A percentile compares a stretch with the other conserved stretches of the same genome.
These are phyloP conservation scores for Philopotamus ludificatus DNA, from an alignment of 1,140 invertebrate genomes.

Conservation along the genomic window DNA sequence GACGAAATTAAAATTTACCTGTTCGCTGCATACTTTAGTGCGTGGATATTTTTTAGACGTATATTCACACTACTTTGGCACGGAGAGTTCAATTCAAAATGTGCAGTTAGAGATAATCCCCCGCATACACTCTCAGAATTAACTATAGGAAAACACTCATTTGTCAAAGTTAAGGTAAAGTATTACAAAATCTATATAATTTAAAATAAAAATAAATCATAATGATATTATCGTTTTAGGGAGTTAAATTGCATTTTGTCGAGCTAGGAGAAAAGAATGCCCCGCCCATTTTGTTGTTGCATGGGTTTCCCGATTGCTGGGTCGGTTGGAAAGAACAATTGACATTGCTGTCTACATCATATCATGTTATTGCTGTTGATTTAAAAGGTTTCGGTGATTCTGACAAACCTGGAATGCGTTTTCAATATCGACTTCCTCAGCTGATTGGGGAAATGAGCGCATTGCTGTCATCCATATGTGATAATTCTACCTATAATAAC, in stretches of 20 bases:
- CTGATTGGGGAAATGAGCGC: conserved; percentile 66
- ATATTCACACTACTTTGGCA: conserved; percentile 57
- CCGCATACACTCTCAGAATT: conserved; percentile 61
- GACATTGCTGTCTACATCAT: conserved; percentile 15
- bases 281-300: conserved; percentile 66
- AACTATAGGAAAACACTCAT: conserved; percentile 61
- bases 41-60: conserved; percentile 55
- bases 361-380: conserved; percentile 74
- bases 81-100: conserved; percentile 50
- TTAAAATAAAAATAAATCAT: neutral
- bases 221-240: conserved; percentile 52
- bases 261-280: conserved; percentile 61
- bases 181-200: neutral
- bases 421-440: conserved; percentile 64
- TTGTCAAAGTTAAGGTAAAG: conserved; percentile 65
- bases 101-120: conserved; percentile 56
- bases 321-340: conserved; percentile 69
- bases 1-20: conserved; percentile 54
- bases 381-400: conserved; percentile 80
- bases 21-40: conserved; percentile 53
- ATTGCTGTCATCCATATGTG: conserved; percentile 1
- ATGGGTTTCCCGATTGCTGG: conserved; percentile 81
- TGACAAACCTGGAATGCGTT: conserved; percentile 69
- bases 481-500: conserved; percentile 41
- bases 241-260: conserved; percentile 75